phyloP scores from a whole-genome alignment of 2,888 invertebrate genomes.

The Cryptus viduatorius region DNA sequence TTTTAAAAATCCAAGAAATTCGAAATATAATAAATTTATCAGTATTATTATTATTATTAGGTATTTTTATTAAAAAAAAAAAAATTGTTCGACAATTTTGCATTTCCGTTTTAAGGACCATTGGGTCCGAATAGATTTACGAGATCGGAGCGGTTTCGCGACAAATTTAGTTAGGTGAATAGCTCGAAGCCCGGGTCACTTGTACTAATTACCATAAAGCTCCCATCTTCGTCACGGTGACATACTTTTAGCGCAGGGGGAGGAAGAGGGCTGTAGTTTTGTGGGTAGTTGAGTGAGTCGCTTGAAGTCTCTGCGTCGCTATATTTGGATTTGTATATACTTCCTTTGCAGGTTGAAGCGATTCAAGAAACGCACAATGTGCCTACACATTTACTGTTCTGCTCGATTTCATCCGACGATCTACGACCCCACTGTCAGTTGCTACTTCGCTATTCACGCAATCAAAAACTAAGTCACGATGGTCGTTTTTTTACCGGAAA shows the following conservation, averaged over 20 bases:
- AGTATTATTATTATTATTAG: too few relatives aligned
- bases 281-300: slow-evolving; percentile 11
- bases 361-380: too few relatives aligned
- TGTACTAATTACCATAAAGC: slow-evolving; percentile 30
- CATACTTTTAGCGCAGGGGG: neutral
- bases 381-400: too few relatives aligned
- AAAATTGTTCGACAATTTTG: neutral
- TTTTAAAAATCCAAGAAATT: too few relatives aligned
- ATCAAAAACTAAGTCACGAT: too few relatives aligned
- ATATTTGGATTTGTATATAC: too few relatives aligned
- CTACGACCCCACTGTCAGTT: too few relatives aligned
- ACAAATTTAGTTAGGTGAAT: neutral
- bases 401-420: too few relatives aligned
- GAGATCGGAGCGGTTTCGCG: neutral
- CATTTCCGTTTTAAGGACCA: neutral
- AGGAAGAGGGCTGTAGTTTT: slow-evolving; percentile 21
- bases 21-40: too few relatives aligned
- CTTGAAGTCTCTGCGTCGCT: slow-evolving; percentile 6
- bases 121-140: neutral
- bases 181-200: neutral
- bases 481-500: too few relatives aligned
- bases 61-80: neutral
- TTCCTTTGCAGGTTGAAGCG: too few relatives aligned
- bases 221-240: neutral
- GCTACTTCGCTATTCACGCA: too few relatives aligned